These are phyloP conservation scores for Heliconius himera DNA, from an alignment of 1,140 invertebrate species.

Conservation along the genomic window DNA sequence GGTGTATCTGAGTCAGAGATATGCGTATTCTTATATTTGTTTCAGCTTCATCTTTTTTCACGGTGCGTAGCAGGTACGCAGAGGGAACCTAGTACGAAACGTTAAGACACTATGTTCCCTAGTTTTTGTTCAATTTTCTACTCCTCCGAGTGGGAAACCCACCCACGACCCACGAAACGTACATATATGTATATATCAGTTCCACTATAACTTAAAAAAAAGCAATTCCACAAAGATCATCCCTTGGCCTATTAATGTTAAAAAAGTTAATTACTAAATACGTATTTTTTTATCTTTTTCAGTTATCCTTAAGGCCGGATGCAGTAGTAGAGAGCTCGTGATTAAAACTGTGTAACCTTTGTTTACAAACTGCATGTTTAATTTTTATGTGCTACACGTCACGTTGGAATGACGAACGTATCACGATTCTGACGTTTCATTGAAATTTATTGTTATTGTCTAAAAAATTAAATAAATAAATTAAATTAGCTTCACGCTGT, in stretches of 20 bases:
- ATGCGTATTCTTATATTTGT: no score
- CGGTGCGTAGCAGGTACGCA: no score
- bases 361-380: slow-evolving; percentile 50
- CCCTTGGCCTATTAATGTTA: slow-evolving; percentile 15
- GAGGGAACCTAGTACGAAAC: no score
- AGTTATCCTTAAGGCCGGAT: slow-evolving; percentile 33
- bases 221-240: neutral
- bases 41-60: no score
- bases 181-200: neutral
- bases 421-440: neutral
- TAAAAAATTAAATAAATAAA: no score
- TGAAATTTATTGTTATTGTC: neutral
- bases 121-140: no score
- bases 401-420: neutral
- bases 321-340: slow-evolving; percentile 33
- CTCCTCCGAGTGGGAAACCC: no score
- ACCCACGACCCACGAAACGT: no score
- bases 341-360: slow-evolving; percentile 61
- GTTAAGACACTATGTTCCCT: no score
- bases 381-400: slow-evolving; percentile 37
- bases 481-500: no score
- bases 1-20: no score
- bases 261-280: slow-evolving; percentile 35
- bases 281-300: slow-evolving; percentile 21
- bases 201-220: neutral